Evolutionary conservation across 2,113 vertebrate genomes (phyloP).

Genomic region (Redunca redunca): DNA sequence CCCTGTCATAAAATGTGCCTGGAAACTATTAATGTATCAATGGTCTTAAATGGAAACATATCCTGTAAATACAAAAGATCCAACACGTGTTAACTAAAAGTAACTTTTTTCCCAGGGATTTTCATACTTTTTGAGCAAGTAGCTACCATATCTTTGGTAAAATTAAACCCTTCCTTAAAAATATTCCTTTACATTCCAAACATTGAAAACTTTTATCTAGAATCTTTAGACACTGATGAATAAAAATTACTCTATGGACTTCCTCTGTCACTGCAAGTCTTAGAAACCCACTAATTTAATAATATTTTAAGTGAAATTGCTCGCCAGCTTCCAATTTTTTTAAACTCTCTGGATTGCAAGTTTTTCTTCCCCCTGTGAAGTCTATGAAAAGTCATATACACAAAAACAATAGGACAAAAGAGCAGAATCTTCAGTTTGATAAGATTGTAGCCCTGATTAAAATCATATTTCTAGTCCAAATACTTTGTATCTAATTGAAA

Average conservation of each 20-base stretch:
- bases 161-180: constrained; percentile 15
- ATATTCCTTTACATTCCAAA: not conserved
- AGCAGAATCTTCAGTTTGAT: not conserved
- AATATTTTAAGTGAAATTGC: not conserved
- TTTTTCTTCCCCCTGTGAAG: not conserved
- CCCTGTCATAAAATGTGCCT: constrained; percentile 61
- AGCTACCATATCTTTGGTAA: constrained; percentile 36
- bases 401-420: not conserved
- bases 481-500: constrained; percentile 64
- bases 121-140: constrained; percentile 49
- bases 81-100: constrained; percentile 48
- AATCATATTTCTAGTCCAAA: constrained; percentile 68
- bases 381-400: not conserved
- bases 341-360: not conserved
- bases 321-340: not conserved
- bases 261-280: not conserved
- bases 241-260: not conserved
- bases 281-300: not conserved
- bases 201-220: not conserved
- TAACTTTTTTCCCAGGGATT: constrained; percentile 24
- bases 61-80: constrained; percentile 64
- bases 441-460: constrained; percentile 3
- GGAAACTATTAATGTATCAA: constrained; percentile 71
- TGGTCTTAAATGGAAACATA: constrained; percentile 69
- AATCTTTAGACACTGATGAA: constrained; percentile 11